Percentiles rank a stretch among this genome's conserved stretches.
phyloP scores from a whole-genome alignment of 2,113 vertebrate species.

The Coturnix japonica region DNA sequence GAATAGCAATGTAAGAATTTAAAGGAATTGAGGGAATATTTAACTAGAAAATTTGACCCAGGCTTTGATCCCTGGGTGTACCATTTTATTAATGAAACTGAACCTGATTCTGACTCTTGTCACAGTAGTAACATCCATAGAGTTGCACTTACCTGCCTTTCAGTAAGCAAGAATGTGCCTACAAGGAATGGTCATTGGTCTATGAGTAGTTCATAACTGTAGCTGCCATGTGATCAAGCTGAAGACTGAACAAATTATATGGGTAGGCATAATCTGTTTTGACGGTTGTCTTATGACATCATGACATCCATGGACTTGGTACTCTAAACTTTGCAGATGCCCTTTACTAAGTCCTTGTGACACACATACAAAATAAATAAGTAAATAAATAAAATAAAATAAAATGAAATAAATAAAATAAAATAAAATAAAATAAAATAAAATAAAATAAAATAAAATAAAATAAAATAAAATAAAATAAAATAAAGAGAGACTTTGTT shows the following conservation, averaged over 20 bases:
- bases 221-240: background rate
- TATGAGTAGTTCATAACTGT: background rate
- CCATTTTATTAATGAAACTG: background rate
- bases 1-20: background rate
- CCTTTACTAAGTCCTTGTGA: background rate
- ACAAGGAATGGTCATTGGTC: background rate
- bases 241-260: background rate
- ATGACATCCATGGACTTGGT: accelerated
- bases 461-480: too few species aligned
- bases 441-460: background rate
- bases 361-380: background rate
- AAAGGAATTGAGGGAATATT: background rate
- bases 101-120: background rate
- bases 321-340: background rate
- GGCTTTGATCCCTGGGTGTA: background rate
- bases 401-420: background rate
- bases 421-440: too few species aligned
- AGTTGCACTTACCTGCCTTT: background rate
- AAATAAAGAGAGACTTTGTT: background rate
- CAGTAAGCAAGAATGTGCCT: background rate
- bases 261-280: background rate
- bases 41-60: background rate
- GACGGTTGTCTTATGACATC: background rate
- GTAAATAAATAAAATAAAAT: too few species aligned
- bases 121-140: background rate